Evolutionary conservation across 1,140 invertebrate species (phyloP), one percentile per base, ranked within the genome.

Genomic region (Eriocheir sinensis): DNA sequence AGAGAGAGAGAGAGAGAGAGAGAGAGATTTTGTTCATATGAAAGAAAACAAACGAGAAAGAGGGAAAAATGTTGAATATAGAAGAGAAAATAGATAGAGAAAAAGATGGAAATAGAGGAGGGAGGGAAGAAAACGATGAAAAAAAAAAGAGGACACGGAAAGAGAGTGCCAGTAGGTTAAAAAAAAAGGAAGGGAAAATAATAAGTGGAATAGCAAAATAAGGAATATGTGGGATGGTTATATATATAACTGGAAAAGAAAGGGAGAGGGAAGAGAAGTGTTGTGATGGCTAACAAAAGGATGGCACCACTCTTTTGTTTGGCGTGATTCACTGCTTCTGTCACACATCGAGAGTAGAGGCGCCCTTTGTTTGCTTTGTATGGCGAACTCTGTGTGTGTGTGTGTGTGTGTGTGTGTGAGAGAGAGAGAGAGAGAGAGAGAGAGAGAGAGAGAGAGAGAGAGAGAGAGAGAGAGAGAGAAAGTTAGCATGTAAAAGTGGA

Each of bases 321-420:
- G 60, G 17, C 60, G 60, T 72, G 60, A 72, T 72, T 72, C 60
- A 72, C 60, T 72, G 27, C 60, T 72, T 72, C 60, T n/a, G 60
- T 72, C 60, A n/a, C 60, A 72, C 60, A n/a, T 72, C 27, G 17
- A n/a, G 21, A 72, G 6, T n/a, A 72, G 60, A 53, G 60, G 60
- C 27, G 27, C 21, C 60, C 8, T 72, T 72, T 72, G 60, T 72
- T 72, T 72, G n/a, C 60, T n/a, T 72, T 72, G 21, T 72, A 72
- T 72, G 60, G 60, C 60, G 21, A n/a, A n/a, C 60, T 72, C 0
- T 72, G 60, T 72, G 60, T 12, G 60, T n/a, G 27, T 6, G 60
- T 53, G 48, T 53, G 48, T 72, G 60, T n/a, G 60, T n/a, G 17
- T 72, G 60, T n/a, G 21, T 60, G 53, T 60, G 53, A 72, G 60